A percentile compares a stretch with the other conserved stretches of the same genome.
Evolutionary conservation across 2,797 vertebrate species (phyloP).

Genomic region (Labeo calbasu): DNA sequence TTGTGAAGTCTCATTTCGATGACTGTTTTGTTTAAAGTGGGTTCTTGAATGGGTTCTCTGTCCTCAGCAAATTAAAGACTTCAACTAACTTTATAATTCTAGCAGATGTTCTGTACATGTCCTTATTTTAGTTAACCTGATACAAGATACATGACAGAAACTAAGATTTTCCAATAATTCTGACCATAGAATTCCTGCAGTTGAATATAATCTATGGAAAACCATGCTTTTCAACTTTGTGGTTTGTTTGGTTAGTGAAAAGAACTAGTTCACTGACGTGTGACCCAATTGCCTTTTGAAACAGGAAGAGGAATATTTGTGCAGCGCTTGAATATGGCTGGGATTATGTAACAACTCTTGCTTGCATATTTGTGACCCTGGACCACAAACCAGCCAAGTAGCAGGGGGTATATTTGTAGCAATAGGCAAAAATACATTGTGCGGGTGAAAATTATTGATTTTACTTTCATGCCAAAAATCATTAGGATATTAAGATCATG

Average conservation of each 20-base stretch:
- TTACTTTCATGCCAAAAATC: no score
- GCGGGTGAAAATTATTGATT: no score
- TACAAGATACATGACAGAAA: neutral
- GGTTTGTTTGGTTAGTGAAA: neutral
- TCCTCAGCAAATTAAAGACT: neutral
- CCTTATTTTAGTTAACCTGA: neutral
- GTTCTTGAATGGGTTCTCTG: neutral
- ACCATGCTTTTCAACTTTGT: neutral
- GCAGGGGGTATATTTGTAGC: no score
- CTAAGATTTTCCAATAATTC: neutral
- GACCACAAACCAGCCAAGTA: no score
- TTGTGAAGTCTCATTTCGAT: neutral
- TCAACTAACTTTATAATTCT: neutral
- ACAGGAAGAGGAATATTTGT: constrained; percentile 22
- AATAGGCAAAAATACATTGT: no score
- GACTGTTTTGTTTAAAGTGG: neutral
- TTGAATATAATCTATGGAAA: constrained; percentile 16
- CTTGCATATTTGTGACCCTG: neutral
- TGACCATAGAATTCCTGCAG: constrained; percentile 8
- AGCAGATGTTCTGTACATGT: neutral
- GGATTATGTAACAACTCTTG: constrained; percentile 35
- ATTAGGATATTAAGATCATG: no score
- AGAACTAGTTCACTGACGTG: neutral
- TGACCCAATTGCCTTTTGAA: constrained; percentile 32
- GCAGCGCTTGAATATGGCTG: neutral